Evolutionary conservation across 1,140 invertebrate genomes (phyloP), one percentile per base, ranked within the genome.

Genomic region (Hyles vespertilio): DNA sequence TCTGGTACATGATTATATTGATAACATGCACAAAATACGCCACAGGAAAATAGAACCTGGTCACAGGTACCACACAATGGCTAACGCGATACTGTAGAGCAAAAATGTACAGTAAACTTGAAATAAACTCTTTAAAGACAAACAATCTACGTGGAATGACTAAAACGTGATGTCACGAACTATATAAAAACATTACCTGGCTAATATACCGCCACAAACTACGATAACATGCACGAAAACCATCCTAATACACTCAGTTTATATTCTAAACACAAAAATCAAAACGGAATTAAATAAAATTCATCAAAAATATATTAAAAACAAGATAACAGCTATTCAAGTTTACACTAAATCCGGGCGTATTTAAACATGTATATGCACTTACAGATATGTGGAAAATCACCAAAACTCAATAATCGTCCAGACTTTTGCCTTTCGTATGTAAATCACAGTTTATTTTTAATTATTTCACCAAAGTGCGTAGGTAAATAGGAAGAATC

Each of bases 401-500:
- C 46, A 48, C 46, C n/a, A 48, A 48, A 48, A 48, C n/a, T n/a
- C 46, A 40, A 40, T 40, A 40, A 5, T 40, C 36, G 36, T 40
- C 36, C 36, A 5, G 8, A 40, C 36, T 40, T 40, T 5, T 40
- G 36, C 36, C 4, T 8, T 40, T 40, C 36, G 36, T 40, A 40
- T 32, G 50, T 46, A 57, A 58, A 33, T 56, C 53, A 56, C 43
- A 10, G 49, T 40, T 56, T 62, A 56, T 53, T 67, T 62, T 56
- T 58, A 45, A 51, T 55, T 52, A 53, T 53, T 55, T 51, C 49
- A 58, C 50, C 7, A 60, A 66, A 63, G 63, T 66, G 63, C 67
- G 67, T 69, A 69, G 56, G 58, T 65, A 61, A 64, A 59, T 59
- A 59, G 40, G 2, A 34, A 54, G 40, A 54, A 43, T 5, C 11